A percentile compares a stretch with the other conserved stretches of the same genome.
Evolutionary conservation across 2,888 invertebrate genomes (phyloP).

Genomic region (Drosophila barbarae): DNA sequence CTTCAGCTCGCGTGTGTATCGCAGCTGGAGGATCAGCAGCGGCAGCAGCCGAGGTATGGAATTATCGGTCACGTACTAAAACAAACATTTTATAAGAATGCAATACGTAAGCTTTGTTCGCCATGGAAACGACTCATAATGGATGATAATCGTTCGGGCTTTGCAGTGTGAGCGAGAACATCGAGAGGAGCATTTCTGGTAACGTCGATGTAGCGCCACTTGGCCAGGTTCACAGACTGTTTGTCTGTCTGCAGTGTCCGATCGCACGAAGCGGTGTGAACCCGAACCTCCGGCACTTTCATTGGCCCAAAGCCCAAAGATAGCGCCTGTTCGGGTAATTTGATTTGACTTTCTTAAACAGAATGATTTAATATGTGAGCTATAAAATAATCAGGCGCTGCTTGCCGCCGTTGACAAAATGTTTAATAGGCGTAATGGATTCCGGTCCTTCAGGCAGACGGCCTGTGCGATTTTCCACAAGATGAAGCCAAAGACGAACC

Average conservation of each 20-base stretch:
- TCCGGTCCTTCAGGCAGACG: neutral
- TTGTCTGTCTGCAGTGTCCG: constrained; percentile 3
- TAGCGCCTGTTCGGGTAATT: neutral
- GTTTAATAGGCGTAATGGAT: constrained; percentile 5
- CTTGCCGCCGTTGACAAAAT: constrained; percentile 1
- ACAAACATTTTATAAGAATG: constrained; percentile 78
- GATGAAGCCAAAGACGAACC: neutral
- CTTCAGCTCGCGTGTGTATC: constrained; percentile 67
- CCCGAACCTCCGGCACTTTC: constrained; percentile 37
- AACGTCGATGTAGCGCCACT: constrained; percentile 66
- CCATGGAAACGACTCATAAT: constrained; percentile 69
- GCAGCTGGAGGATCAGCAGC: constrained; percentile 63
- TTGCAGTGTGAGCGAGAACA: constrained; percentile 27
- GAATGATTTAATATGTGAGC: neutral
- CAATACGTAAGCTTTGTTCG: constrained; percentile 35
- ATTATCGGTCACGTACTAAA: constrained; percentile 79
- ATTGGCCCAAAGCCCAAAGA: neutral
- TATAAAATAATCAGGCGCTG: neutral
- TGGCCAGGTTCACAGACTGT: constrained; percentile 41
- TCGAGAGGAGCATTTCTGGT: constrained; percentile 37
- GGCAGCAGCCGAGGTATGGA: constrained; percentile 26
- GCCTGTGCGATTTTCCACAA: constrained; percentile 15
- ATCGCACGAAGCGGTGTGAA: constrained; percentile 57
- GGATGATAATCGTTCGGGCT: constrained; percentile 77
- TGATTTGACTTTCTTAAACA: neutral